Evolutionary conservation across 2,113 vertebrate genomes (phyloP).

Genomic region (Empidonax traillii): DNA sequence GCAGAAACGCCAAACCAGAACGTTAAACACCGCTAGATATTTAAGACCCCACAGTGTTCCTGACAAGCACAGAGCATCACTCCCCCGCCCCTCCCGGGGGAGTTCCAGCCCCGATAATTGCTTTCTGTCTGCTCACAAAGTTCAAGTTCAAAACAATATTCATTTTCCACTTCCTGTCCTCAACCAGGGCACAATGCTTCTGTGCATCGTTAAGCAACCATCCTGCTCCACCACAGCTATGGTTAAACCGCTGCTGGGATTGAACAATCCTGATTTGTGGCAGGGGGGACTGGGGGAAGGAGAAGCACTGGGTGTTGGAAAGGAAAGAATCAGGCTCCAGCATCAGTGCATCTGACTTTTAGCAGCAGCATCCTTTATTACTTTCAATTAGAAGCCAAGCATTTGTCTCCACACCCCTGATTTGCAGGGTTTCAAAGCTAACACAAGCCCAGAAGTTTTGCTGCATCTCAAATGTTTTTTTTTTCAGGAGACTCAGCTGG

Average conservation of each 20-base stretch:
- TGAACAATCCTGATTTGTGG: neutral
- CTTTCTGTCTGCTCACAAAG: slow-evolving; percentile 17
- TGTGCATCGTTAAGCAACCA: neutral
- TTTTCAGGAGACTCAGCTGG: neutral
- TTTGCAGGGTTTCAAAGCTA: neutral
- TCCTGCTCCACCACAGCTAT: neutral
- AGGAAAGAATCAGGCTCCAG: neutral
- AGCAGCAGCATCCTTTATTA: neutral
- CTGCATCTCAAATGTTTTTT: slow-evolving; percentile 15
- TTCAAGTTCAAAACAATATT: slow-evolving; percentile 64
- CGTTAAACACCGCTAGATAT: neutral
- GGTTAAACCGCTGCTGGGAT: neutral
- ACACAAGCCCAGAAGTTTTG: neutral
- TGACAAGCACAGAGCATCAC: neutral
- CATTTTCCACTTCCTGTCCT: slow-evolving; percentile 52
- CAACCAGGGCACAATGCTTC: slow-evolving; percentile 9
- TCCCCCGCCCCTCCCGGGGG: neutral
- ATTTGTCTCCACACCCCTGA: neutral
- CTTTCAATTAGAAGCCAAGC: neutral
- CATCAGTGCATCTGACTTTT: neutral
- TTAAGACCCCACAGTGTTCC: slow-evolving; percentile 19
- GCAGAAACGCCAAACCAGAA: slow-evolving; percentile 34
- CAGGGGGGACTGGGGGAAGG: neutral
- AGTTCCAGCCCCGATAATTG: slow-evolving; percentile 29
- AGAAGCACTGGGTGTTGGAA: neutral